Conservation (phyloP, 2,113 vertebrate species). For the Dryoscopus gambensis region DNA sequence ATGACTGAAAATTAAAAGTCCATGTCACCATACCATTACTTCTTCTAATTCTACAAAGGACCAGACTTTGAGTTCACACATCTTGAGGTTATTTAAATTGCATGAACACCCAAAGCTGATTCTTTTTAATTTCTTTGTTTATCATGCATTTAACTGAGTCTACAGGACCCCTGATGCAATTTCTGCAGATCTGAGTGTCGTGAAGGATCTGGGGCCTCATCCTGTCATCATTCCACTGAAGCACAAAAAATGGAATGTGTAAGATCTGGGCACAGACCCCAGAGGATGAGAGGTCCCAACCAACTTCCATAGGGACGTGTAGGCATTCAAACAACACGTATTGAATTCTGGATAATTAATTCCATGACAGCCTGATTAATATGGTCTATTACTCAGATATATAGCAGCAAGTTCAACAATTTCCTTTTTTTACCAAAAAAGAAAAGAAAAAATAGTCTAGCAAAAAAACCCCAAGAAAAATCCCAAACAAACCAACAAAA, state of each 20-base stretch:
- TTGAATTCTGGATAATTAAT: background rate
- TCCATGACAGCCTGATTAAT: background rate
- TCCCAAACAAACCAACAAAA: background rate
- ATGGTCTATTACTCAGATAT: background rate
- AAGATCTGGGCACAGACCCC: background rate
- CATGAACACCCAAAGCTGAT: background rate
- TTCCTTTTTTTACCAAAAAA: background rate
- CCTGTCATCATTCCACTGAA: background rate
- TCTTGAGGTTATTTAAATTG: background rate
- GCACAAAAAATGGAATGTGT: background rate
- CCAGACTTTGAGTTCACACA: background rate
- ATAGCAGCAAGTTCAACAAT: background rate
- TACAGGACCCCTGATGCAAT: background rate
- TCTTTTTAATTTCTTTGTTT: background rate
- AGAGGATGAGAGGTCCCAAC: background rate
- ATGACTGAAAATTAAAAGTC: background rate
- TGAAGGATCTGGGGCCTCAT: background rate
- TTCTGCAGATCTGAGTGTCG: background rate
- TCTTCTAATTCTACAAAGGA: background rate
- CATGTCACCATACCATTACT: background rate
- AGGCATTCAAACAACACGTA: background rate
- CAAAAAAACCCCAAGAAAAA: rapidly evolving
- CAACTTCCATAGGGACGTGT: background rate
- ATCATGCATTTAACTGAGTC: background rate
- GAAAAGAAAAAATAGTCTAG: rapidly evolving